Evolutionary conservation across 2,888 invertebrate species (phyloP).

Genomic region (Chrysodeixis includens): DNA sequence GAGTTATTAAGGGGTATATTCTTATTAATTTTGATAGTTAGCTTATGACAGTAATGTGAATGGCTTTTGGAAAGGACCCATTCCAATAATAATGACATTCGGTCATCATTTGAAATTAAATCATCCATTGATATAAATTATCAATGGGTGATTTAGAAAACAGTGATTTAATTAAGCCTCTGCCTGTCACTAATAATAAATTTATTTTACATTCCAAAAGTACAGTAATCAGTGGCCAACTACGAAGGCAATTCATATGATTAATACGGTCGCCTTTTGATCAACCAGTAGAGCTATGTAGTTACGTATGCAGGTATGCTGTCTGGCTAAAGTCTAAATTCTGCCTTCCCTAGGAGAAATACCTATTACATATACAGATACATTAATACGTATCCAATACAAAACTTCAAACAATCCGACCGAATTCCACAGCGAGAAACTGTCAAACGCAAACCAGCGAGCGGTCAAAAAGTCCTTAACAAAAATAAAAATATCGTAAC

Average conservation of each 20-base stretch:
- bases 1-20: constrained; percentile 34
- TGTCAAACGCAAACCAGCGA: constrained; percentile 5
- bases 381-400: background rate
- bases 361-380: background rate
- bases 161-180: too few species aligned
- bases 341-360: background rate
- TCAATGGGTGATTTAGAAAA: too few species aligned
- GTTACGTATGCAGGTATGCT: background rate
- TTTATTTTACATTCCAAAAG: too few species aligned
- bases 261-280: too few species aligned
- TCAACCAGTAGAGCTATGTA: too few species aligned
- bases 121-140: too few species aligned
- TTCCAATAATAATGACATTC: too few species aligned
- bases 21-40: background rate
- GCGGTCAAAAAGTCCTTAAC: constrained; percentile 18
- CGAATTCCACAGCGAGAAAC: background rate
- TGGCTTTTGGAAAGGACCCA: background rate
- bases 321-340: background rate
- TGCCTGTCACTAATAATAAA: too few species aligned
- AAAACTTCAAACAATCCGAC: background rate
- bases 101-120: too few species aligned
- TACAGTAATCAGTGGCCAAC: too few species aligned
- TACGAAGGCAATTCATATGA: too few species aligned
- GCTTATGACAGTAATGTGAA: background rate
- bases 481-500: constrained; percentile 36